Evolutionary conservation across 2,888 invertebrate genomes (phyloP).

Genomic region (Mimumesa dahlbomi): DNA sequence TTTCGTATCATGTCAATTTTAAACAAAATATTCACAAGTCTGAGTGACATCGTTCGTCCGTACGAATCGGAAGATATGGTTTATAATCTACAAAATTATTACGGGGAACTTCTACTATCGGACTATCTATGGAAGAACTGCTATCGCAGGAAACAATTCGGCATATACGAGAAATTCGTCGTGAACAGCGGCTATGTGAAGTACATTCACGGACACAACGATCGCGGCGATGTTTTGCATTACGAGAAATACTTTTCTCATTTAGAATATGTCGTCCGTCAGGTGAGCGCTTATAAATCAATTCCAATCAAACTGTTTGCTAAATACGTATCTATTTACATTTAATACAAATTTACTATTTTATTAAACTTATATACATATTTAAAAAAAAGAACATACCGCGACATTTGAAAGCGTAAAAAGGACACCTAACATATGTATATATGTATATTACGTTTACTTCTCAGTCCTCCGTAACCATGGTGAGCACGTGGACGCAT

Average conservation of each 20-base stretch:
- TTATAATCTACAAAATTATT: conserved; percentile 45
- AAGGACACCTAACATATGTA: too few species aligned
- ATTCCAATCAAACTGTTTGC: neutral
- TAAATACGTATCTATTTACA: neutral
- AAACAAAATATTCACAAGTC: conserved; percentile 27
- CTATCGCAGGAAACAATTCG: conserved; percentile 37
- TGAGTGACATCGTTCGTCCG: conserved; percentile 37
- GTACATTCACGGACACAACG: conserved; percentile 24
- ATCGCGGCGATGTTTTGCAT: conserved; percentile 26
- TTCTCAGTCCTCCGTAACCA: conserved; percentile 20
- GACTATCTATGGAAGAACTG: conserved; percentile 35
- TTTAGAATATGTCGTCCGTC: conserved; percentile 32
- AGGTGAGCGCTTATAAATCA: conserved; percentile 30
- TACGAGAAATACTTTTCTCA: conserved; percentile 36
- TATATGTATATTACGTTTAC: conserved; percentile 5
- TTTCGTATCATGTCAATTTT: conserved; percentile 48
- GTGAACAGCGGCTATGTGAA: conserved; percentile 30
- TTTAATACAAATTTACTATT: neutral
- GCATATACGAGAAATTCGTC: conserved; percentile 46
- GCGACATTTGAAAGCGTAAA: too few species aligned
- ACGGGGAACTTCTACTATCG: conserved; percentile 28
- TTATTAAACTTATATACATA: neutral
- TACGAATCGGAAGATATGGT: conserved; percentile 54
- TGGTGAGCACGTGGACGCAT: conserved; percentile 39
- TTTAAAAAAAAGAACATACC: too few species aligned